Evolutionary conservation across 2,797 vertebrate genomes (phyloP), one percentile per base, ranked within the genome.

Genomic region (Myioborus miniatus): DNA sequence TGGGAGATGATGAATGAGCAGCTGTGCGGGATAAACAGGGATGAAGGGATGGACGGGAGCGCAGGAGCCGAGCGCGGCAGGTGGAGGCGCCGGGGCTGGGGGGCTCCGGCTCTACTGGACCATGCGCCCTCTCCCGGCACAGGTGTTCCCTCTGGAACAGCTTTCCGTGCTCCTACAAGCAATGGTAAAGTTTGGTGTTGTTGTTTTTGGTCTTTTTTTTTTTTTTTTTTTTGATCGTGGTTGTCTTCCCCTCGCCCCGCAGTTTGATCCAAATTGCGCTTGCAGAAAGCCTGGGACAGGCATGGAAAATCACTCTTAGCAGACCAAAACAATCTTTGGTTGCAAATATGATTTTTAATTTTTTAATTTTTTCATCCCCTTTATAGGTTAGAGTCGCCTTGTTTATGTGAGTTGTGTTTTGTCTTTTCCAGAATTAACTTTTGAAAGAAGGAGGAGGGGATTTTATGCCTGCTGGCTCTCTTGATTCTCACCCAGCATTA

Each of bases 1-100:
- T 32, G 7, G 90, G 74, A 30, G 87, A 52, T 80, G 95, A 88
- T 89, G 93, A 71, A 70, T 43, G 89, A 26, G 7, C 85, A 63
- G 93, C 94, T 92, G 88, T 70, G 86, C 9, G 64, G 95, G 93
- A 89, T 80, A 39, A 82, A 32, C 58, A n/a, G 84, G 78, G 71
- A 27, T 60, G 89, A 24, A 50, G 32, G 91, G 12, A 17, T 6
- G 0, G 84, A 26, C 16, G 13, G 44, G 50, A 82, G 43, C 12
- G 47, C 27, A 27, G 70, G 23, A 56, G 56, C 69, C n/a, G 9
- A 7, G 55, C 44, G 18, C 43, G 8, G 55, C 76, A 87, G 87
- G 83, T 84, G 77, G 50, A 59, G 58, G 59, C 56, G 56, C 34
- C 34, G 27, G 34, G 15, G 58, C 56, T 29, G 2, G 15, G 12